Base-by-base conservation (phyloP, 35 echinoderm and acorn worm species). In the Apostichopus parvimensis region DNA sequence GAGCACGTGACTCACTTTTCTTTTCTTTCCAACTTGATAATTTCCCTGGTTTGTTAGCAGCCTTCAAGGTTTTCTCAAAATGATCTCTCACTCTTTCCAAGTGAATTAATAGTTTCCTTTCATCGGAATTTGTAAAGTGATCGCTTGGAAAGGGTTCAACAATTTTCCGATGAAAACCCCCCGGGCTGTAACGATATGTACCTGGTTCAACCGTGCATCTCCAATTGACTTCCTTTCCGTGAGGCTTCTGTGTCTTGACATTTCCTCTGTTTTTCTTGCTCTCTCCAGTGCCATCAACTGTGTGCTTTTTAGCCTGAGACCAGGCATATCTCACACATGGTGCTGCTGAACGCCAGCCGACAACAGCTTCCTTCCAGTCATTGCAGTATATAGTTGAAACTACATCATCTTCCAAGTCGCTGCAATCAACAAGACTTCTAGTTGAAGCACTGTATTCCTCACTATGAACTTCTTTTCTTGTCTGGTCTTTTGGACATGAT, bases 1-100 rank as follows among this genome's bases (percentile, higher is more conserved):
- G 89, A n/a, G 18, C 58, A 23, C 8, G 8, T 10, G 60, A 68
- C 8, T 61, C 76, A 53, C n/a, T 59, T 68, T 53, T 57, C 14
- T 59, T 56, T 79, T 77, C 89, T 7, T 79, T 91, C 34, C 10
- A 77, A 53, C n/a, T 21, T 57, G 89, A 26, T 20, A 80, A 26
- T 10, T 70, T 83, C 15, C 10, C 11, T 72, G 91, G 82, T 24
- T 53, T 93, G 57, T 93, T 93, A 87, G 66, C 83, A 77, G 56
- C 57, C 55, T 91, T 93, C 20, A 93, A 53, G 7, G 92, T 93
- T 64, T 78, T 93, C 20, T 93, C 92, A 77, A 93, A 87, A 60
- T 93, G 92, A 73, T 93, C 84, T n/a, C 92, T 86, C 20, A 93
- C 92, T 79, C 84, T 86, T 54, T 93, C 92, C 14, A 93, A 83